phyloP scores from a whole-genome alignment of 37 sponge, comb jelly and placozoan genomes.

The Mnemiopsis leidyi region DNA sequence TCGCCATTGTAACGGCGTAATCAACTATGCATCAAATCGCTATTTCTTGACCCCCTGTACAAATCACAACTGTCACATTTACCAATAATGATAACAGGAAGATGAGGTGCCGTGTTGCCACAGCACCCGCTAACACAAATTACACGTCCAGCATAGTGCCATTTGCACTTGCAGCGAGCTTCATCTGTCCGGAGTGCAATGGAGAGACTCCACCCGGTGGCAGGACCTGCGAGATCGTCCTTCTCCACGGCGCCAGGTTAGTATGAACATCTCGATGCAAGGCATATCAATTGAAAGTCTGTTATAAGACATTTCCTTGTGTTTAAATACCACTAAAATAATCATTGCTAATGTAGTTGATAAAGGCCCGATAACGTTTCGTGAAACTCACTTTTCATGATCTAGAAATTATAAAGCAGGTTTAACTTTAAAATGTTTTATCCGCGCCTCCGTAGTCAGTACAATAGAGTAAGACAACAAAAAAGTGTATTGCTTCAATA shows the following conservation, averaged over 20 bases:
- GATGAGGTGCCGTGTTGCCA: slow-evolving; percentile 28
- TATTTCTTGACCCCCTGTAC: too few species aligned
- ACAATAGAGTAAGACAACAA: too few species aligned
- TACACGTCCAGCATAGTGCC: slow-evolving; percentile 3
- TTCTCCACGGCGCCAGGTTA: slow-evolving; percentile 40
- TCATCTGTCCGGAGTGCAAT: slow-evolving; percentile 57
- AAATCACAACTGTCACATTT: too few species aligned
- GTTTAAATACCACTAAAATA: background rate
- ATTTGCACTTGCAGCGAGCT: slow-evolving; percentile 4
- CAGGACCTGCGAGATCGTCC: slow-evolving; percentile 36
- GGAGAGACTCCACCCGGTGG: slow-evolving; percentile 54
- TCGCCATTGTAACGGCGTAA: too few species aligned
- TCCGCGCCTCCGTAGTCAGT: too few species aligned
- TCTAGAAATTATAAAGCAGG: too few species aligned
- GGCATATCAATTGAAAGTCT: background rate
- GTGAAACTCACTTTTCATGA: too few species aligned
- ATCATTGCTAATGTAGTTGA: background rate
- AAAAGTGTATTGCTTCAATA: too few species aligned
- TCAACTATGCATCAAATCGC: too few species aligned
- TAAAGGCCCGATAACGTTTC: too few species aligned
- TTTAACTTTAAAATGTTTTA: too few species aligned
- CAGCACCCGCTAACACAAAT: slow-evolving; percentile 61
- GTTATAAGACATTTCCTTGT: background rate
- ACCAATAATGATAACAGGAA: too few species aligned
- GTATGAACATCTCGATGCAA: background rate